Conservation (phyloP, 2,888 invertebrate genomes). For the Drosophila greeni region DNA sequence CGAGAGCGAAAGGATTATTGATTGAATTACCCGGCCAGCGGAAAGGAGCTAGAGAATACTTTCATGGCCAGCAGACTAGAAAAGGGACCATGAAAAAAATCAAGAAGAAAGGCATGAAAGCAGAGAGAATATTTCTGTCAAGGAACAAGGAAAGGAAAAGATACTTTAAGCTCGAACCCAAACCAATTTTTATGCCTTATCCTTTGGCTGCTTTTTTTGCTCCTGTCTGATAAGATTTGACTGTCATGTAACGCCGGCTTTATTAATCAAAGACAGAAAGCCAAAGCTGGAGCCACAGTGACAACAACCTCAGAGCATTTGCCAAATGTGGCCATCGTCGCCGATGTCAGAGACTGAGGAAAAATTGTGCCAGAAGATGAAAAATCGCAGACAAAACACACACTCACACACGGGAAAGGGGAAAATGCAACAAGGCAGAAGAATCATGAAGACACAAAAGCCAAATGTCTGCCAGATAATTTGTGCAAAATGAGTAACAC, state of each 20-base stretch:
- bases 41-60: constrained; percentile 48
- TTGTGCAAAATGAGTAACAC: constrained; percentile 17
- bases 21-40: constrained; percentile 50
- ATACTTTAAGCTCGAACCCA: constrained; percentile 30
- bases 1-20: constrained; percentile 52
- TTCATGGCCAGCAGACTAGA: constrained; percentile 67
- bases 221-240: constrained; percentile 43
- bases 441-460: constrained; percentile 11
- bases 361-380: constrained; percentile 17
- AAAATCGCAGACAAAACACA: constrained; percentile 17
- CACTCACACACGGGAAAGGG: neutral
- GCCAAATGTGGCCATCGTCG: constrained; percentile 34
- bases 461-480: constrained; percentile 27
- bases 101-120: constrained; percentile 1
- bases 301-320: constrained; percentile 20
- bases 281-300: constrained; percentile 6
- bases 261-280: constrained; percentile 41
- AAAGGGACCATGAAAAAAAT: constrained; percentile 46
- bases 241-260: constrained; percentile 37
- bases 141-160: constrained; percentile 35
- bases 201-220: neutral
- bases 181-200: neutral
- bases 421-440: constrained; percentile 22
- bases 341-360: constrained; percentile 5
- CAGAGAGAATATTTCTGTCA: neutral